Percentiles rank a stretch among this genome's conserved stretches.
Evolutionary conservation across 2,888 invertebrate genomes (phyloP).

Genomic region (Scaptomyza parva): DNA sequence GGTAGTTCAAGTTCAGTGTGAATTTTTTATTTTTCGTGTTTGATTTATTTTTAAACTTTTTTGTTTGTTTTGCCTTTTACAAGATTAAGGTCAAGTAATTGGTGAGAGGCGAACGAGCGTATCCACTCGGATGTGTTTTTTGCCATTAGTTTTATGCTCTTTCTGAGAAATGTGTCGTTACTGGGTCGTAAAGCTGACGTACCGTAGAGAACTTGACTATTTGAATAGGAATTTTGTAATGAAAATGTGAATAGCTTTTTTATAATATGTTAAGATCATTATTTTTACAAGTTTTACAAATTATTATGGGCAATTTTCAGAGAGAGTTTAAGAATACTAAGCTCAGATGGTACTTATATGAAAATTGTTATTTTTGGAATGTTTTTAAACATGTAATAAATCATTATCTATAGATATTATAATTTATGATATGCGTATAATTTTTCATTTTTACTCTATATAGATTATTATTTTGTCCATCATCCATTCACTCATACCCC

Average conservation of each 20-base stretch:
- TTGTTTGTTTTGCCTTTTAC: slow-evolving; percentile 58
- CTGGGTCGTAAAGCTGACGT: slow-evolving; percentile 1
- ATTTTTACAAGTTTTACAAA: neutral
- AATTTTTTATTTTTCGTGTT: slow-evolving; percentile 32
- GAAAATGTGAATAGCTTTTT: neutral
- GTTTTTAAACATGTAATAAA: no score
- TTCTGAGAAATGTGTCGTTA: slow-evolving; percentile 41
- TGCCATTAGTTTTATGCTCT: slow-evolving; percentile 38
- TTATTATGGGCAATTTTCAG: no score
- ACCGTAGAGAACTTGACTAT: neutral
- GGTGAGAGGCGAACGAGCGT: slow-evolving; percentile 12
- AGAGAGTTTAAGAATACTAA: no score
- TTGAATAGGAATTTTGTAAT: neutral
- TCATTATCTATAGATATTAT: no score
- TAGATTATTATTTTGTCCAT: no score
- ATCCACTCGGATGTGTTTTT: slow-evolving; percentile 25
- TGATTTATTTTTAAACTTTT: slow-evolving; percentile 66
- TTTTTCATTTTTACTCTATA: no score
- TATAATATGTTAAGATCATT: neutral
- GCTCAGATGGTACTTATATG: no score
- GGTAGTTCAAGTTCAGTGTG: slow-evolving; percentile 67
- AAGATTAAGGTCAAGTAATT: slow-evolving; percentile 75
- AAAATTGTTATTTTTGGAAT: no score
- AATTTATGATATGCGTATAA: no score
- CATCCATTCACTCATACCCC: no score